Base-by-base conservation (phyloP, 2,888 invertebrate species). In the Acanthopleura granulata region DNA sequence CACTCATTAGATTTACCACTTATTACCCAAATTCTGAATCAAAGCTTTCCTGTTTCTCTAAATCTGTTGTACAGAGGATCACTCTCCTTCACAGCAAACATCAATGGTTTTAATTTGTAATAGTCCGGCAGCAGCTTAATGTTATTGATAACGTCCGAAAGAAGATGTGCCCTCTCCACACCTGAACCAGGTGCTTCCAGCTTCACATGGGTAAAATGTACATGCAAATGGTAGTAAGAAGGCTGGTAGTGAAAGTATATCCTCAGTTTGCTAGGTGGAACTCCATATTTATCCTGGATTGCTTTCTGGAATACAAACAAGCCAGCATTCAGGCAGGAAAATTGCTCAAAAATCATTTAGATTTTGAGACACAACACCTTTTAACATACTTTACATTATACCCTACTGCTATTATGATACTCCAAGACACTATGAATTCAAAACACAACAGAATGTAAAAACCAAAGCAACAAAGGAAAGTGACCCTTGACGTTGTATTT, bases 191-290 rank as follows among this genome's bases (percentile, higher is more conserved):
- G 85, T 9, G 87, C 86, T 16, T 89, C 87, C 72, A 85, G 84
- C 49, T 82, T 84, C 1, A 98, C 89, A 76, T 90, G 86, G 16
- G 96, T 96, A 87, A 98, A 96, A 90, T 99, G 99, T 0, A 99
- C 93, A 89, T 99, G 99, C 0, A 99, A 92, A 89, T 99, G 98
- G 91, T 97, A 98, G 91, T 97, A 99, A 0, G 97, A 96, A 0
- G 99, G 99, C 86, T 97, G 98, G 91, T 99, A 99, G 90, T 99
- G 98, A 0, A 98, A 90, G 90, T 95, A 99, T 78, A 96, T 93
- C 30, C 97, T 93, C 40, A 98, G 90, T 87, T 96, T 89, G 77
- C 85, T 84, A 22, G 92, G 90, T 4, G 93, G 91, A 0, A 99
- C 84, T 18, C 93, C 93, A 91, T 95, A 98, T 85, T 95, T 95